phyloP scores from a whole-genome alignment of 2,113 vertebrate species.

The Natator depressus region DNA sequence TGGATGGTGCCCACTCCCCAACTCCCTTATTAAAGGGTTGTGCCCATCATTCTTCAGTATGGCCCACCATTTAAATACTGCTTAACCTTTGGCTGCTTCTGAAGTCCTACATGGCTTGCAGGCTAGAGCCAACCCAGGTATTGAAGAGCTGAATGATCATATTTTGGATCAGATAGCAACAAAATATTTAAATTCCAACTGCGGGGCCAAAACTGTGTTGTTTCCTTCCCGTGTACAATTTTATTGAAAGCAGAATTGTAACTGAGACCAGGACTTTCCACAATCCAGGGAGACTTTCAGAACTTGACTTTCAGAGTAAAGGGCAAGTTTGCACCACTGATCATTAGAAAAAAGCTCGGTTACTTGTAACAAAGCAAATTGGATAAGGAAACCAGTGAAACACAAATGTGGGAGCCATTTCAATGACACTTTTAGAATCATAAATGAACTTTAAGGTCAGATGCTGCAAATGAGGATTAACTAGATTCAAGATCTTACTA shows the following conservation, averaged over 20 bases:
- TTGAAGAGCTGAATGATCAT: background rate
- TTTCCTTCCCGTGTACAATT: background rate
- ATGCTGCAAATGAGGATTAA: background rate
- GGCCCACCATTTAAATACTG: background rate
- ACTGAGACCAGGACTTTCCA: background rate
- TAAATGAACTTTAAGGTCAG: background rate
- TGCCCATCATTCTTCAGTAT: background rate
- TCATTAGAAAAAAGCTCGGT: fast-evolving
- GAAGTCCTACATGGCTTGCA: background rate
- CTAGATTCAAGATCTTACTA: background rate
- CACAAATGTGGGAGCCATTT: background rate
- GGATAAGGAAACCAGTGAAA: background rate
- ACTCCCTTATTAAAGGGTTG: background rate
- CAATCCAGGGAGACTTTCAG: background rate
- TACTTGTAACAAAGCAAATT: background rate
- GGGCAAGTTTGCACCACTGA: background rate
- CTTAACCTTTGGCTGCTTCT: background rate
- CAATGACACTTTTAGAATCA: background rate
- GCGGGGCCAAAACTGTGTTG: background rate
- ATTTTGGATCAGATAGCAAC: background rate
- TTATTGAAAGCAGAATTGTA: background rate
- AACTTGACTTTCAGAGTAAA: slow-evolving; percentile 15
- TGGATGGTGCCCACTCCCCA: background rate
- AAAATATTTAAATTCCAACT: background rate
- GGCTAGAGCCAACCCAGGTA: background rate